Percentiles rank a stretch among this genome's conserved stretches.
These are phyloP conservation scores for Epinephelus lanceolatus DNA, from an alignment of 2,113 vertebrate genomes.

Conservation along the genomic window DNA sequence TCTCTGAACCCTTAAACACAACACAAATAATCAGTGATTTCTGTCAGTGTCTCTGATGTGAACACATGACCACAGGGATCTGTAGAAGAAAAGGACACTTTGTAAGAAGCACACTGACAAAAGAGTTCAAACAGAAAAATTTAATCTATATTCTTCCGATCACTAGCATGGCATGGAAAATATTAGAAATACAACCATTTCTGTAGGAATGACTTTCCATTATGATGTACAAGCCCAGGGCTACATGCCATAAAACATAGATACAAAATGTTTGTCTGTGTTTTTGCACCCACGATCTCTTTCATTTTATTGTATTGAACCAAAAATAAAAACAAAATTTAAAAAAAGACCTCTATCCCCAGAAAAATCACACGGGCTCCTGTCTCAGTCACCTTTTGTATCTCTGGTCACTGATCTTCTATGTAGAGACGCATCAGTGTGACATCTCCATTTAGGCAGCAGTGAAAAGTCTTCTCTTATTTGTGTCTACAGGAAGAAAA, in stretches of 20 bases:
- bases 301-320: background rate
- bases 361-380: slow-evolving; percentile 23
- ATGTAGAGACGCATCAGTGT: slow-evolving; percentile 13
- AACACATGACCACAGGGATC: slow-evolving; percentile 24
- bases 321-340: background rate
- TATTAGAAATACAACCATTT: background rate
- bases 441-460: slow-evolving; percentile 22
- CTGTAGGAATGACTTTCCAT: background rate
- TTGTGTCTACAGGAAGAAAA: background rate
- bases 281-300: slow-evolving; percentile 12
- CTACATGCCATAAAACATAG: background rate
- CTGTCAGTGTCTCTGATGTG: slow-evolving; percentile 33
- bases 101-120: slow-evolving; percentile 8
- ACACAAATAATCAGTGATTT: slow-evolving; percentile 47
- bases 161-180: background rate
- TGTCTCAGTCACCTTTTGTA: slow-evolving; percentile 33
- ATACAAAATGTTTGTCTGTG: slow-evolving; percentile 5
- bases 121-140: slow-evolving; percentile 6
- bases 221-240: slow-evolving; percentile 10
- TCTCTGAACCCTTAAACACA: slow-evolving; percentile 45
- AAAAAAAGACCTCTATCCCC: slow-evolving; percentile 15
- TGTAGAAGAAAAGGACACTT: background rate
- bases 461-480: background rate
- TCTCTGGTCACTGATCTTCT: slow-evolving; percentile 42
- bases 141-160: slow-evolving; percentile 14